Evolutionary conservation across 2,888 invertebrate species (phyloP).

Genomic region (Drosophila mercatorum): DNA sequence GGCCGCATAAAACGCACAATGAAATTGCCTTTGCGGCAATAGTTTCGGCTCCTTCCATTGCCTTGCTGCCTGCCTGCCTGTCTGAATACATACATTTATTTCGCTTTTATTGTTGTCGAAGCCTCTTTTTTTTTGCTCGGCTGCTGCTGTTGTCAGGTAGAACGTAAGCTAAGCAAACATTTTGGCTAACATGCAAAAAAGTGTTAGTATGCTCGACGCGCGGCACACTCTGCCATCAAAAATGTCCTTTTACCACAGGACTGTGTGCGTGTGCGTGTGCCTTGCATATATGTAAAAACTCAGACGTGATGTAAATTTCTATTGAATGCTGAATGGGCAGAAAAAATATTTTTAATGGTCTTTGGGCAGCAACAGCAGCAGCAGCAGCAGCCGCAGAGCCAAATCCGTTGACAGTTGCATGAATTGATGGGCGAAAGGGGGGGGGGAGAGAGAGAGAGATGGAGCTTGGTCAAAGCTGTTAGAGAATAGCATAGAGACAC

Average conservation of each 20-base stretch:
- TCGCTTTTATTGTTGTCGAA: slow-evolving; percentile 69
- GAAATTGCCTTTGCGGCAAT: slow-evolving; percentile 76
- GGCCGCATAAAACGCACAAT: slow-evolving; percentile 63
- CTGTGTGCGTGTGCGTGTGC: slow-evolving; percentile 8
- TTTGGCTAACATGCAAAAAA: slow-evolving; percentile 68
- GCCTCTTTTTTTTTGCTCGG: not conserved
- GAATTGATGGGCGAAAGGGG: slow-evolving; percentile 39
- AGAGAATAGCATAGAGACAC: not conserved
- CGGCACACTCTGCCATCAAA: slow-evolving; percentile 65
- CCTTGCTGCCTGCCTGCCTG: not conserved
- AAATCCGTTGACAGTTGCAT: slow-evolving; percentile 56
- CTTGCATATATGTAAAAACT: slow-evolving; percentile 63
- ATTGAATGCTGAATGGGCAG: slow-evolving; percentile 80
- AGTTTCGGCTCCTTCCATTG: slow-evolving; percentile 44
- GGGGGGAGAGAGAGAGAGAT: not conserved
- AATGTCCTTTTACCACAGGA: slow-evolving; percentile 67
- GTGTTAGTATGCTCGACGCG: slow-evolving; percentile 78
- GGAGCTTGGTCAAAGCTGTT: not conserved
- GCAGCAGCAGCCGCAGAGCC: slow-evolving; percentile 18
- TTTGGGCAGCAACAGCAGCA: slow-evolving; percentile 51
- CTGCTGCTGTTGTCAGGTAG: slow-evolving; percentile 58
- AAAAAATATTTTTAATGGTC: slow-evolving; percentile 79
- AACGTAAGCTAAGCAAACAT: slow-evolving; percentile 72
- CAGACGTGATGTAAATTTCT: slow-evolving; percentile 81
- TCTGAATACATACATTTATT: slow-evolving; percentile 17